Evolutionary conservation across 2,888 invertebrate species (phyloP), one percentile per base, ranked within the genome.

Genomic region (Drosophila gaucha): DNA sequence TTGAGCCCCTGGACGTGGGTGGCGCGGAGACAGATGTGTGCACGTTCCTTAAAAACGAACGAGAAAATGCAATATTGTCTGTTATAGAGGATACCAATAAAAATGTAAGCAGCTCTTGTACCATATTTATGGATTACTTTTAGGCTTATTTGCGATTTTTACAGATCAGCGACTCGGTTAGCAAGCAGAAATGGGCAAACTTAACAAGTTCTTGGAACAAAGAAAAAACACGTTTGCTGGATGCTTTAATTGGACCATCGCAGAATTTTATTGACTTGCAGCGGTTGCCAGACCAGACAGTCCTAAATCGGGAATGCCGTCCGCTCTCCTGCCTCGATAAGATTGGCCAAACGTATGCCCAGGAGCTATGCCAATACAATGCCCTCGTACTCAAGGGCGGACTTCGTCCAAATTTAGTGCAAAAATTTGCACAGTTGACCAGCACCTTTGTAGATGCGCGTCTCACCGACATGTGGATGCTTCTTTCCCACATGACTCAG

Each of bases 1-100:
- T 97, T 87, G 96, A 97, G 90, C 96, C 98, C 0, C 93, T 98
- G 28, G 97, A 98, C 92, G 97, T 97, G 0, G 95, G 56, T 6
- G 95, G 97, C 46, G 95, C 96, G 24, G 98, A 98, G 89, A 96
- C 97, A n/a, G 98, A 98, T 91, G 95, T 99, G 72, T 95, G 96
- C 80, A 96, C 96, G 84, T 98, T 96, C 91, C 92, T 99, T 12
- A 95, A 96, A 90, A 98, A 98, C 93, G 98, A 99, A 92, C 94
- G 97, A 67, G 97, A 98, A 92, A 98, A 98, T 94, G 97, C 97
- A 0, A 96, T 99, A 86, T 92, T 98, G 12, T 95, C 97, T 8
- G 95, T 97, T 9, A 97, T 98, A 86, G 98, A 98, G 91, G 96
- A 97, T 89, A 96, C 97, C 12, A 96, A 96, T 86, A 96, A 95